Percentiles rank a stretch among this genome's conserved stretches.
These are phyloP conservation scores for Pipistrellus pipistrellus DNA, from an alignment of 2,797 vertebrate species.

Conservation along the genomic window DNA sequence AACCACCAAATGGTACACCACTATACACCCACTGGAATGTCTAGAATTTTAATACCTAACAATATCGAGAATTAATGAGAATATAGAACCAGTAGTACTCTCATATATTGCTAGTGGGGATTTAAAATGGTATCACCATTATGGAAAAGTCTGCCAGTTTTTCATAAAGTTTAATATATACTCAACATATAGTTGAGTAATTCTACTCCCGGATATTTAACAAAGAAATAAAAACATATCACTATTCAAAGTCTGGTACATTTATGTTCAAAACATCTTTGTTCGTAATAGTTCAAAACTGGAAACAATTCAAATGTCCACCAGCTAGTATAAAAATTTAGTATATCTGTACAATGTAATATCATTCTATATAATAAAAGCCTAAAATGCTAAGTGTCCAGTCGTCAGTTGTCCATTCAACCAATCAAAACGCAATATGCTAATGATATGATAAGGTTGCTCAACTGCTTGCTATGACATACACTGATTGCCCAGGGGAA, in stretches of 20 bases:
- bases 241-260: background rate
- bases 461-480: no score
- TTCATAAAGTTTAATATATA: background rate
- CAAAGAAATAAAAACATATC: background rate
- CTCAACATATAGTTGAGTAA: background rate
- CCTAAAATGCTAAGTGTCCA: no score
- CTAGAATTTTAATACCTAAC: background rate
- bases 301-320: constrained; percentile 14
- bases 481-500: no score
- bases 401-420: no score
- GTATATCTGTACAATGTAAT: background rate
- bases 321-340: background rate
- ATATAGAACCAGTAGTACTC: background rate
- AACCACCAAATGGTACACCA: background rate
- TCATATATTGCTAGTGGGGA: background rate
- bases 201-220: background rate
- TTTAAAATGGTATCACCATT: background rate
- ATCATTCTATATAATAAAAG: background rate
- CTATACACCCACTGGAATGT: background rate
- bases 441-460: no score
- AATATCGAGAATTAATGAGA: background rate
- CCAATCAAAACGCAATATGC: no score
- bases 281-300: background rate
- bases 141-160: background rate
- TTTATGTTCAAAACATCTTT: background rate